Evolutionary conservation across 1,140 invertebrate species (phyloP), one percentile per base, ranked within the genome.

Genomic region (Eumeta japonica): DNA sequence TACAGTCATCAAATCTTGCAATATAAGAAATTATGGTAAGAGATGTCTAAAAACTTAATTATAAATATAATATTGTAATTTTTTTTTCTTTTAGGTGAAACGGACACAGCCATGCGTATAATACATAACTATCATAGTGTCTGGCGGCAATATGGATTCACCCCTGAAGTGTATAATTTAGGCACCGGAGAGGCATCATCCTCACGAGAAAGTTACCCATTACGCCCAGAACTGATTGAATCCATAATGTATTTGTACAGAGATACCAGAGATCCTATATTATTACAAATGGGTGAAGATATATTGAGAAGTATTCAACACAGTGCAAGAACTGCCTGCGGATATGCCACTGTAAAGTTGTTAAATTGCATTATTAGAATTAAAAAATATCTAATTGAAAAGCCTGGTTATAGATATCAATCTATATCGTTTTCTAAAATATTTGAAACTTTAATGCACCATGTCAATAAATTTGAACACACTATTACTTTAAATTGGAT

Each of bases 161-260:
- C 92, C 1, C 96, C 97, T 2, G 97, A 99, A 71, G 95, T 98
- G 59, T 99, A 97, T 67, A 97, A 97, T 60, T 91, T 98, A 47
- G 83, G 87, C 2, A 88, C 92, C 45, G 84, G 83, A 12, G 89
- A 95, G 65, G 88, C 88, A 2, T 86, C 88, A 1, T 76, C 81
- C 5, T 87, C 92, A 45, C 77, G 94, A 28, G 92, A 97, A 71
- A 90, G 92, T 7, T 99, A 98, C 73, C 97, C 97, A 0, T 73
- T 99, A 10, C 75, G 97, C 40, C 97, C 97, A 1, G 97, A 99
- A 75, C 81, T 98, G 1, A 86, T 95, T 19, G 97, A 99, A 71
- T 97, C 93, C 27, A 85, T 96, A 10, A 94, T 98, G 92, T 98
- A 98, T 65, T 66, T 99, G 9, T 98, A 98, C 58, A 77, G 88